Percentiles rank a stretch among this genome's conserved stretches.
These are phyloP conservation scores for Hyphantria cunea DNA, from an alignment of 1,140 invertebrate genomes.

Conservation along the genomic window DNA sequence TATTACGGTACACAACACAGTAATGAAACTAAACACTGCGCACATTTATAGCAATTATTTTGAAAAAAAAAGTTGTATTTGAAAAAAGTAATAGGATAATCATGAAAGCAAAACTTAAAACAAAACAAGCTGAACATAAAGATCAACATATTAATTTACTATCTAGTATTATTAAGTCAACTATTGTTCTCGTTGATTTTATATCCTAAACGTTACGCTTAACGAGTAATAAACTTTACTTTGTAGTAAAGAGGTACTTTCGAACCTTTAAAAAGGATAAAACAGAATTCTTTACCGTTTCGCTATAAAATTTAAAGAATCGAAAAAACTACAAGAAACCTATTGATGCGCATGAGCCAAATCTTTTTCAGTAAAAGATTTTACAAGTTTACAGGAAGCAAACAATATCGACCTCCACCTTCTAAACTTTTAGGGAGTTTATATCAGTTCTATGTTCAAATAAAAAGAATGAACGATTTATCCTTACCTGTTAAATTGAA, in stretches of 20 bases:
- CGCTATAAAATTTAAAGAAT: slow-evolving; percentile 4
- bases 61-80: no score
- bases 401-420: slow-evolving; percentile 57
- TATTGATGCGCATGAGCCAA: slow-evolving; percentile 12
- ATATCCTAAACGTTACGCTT: not conserved
- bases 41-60: no score
- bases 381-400: slow-evolving; percentile 59
- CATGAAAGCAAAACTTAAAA: no score
- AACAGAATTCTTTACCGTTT: not conserved
- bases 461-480: slow-evolving; percentile 81
- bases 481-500: slow-evolving; percentile 81
- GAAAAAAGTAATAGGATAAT: no score
- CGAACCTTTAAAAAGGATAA: not conserved
- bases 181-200: not conserved
- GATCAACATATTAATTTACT: no score
- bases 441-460: slow-evolving; percentile 78
- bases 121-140: no score
- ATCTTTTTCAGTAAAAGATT: slow-evolving; percentile 50
- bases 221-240: not conserved
- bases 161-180: not conserved
- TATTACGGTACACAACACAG: no score
- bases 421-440: slow-evolving; percentile 64
- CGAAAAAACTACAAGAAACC: slow-evolving; percentile 6
- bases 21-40: no score
- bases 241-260: not conserved